Conservation (phyloP, 1,140 invertebrate species). For the Heliconius congener region DNA sequence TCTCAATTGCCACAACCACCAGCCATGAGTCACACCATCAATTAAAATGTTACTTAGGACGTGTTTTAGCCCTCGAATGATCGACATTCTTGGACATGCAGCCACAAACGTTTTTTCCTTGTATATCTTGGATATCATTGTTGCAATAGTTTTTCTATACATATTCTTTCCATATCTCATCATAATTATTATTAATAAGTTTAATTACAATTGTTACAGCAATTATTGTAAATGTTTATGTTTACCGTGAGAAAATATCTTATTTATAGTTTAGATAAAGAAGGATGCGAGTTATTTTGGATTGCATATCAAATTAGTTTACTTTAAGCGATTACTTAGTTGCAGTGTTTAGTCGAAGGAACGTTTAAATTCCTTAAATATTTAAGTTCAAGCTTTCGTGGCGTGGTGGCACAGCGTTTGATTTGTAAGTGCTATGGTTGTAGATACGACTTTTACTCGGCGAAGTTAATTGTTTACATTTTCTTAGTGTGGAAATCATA, state of each 20-base stretch:
- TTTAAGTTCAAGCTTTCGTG: too few species aligned
- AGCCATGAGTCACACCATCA: constrained; percentile 52
- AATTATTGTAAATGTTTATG: not conserved
- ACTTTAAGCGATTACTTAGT: not conserved
- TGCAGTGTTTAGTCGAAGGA: too few species aligned
- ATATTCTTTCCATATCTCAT: constrained; percentile 14
- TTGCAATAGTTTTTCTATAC: not conserved
- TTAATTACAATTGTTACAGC: constrained; percentile 15
- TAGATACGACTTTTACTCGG: too few species aligned
- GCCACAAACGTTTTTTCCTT: constrained; percentile 13
- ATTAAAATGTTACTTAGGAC: constrained; percentile 61
- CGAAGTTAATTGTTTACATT: too few species aligned
- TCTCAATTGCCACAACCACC: not conserved
- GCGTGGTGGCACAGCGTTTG: too few species aligned
- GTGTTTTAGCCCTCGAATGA: constrained; percentile 30
- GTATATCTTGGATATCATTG: constrained; percentile 20
- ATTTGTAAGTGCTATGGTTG: too few species aligned
- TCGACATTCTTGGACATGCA: constrained; percentile 26
- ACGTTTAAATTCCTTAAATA: too few species aligned
- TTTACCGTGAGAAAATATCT: not conserved
- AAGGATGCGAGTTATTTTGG: too few species aligned
- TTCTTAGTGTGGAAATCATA: too few species aligned
- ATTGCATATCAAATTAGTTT: too few species aligned
- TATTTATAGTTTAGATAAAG: not conserved
- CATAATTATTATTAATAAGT: constrained; percentile 7